Conservation (phyloP, 2,888 invertebrate genomes). For the Bellardia pandia region DNA sequence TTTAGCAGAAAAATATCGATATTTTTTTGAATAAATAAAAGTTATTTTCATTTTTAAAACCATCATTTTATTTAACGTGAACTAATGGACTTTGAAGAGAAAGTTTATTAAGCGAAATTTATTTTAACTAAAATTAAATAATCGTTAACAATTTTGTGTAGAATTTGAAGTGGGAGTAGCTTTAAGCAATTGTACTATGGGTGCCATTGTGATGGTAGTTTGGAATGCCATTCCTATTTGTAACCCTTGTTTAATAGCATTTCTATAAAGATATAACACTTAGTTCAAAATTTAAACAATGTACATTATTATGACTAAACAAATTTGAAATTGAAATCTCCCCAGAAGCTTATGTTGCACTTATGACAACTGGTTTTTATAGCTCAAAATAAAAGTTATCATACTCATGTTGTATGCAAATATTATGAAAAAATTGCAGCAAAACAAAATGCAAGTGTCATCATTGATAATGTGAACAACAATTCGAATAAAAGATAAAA, state of each 20-base stretch:
- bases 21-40: not conserved
- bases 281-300: too few relatives aligned
- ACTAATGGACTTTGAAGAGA: conserved; percentile 46
- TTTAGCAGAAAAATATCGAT: conserved; percentile 50
- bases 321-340: too few relatives aligned
- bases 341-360: conserved; percentile 2
- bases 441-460: conserved; percentile 38
- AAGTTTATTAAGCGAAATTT: conserved; percentile 33
- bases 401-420: conserved; percentile 12
- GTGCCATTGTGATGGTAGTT: not conserved
- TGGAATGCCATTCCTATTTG: too few relatives aligned
- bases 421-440: conserved; percentile 28
- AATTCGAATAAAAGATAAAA: conserved; percentile 3
- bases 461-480: conserved; percentile 50
- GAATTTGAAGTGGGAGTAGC: not conserved
- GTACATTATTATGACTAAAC: too few relatives aligned
- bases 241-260: too few relatives aligned
- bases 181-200: conserved; percentile 4
- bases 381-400: not conserved
- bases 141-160: not conserved
- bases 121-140: conserved; percentile 1
- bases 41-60: conserved; percentile 16
- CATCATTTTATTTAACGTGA: conserved; percentile 44
- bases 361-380: conserved; percentile 14
- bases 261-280: too few relatives aligned